Evolutionary conservation across 2,113 vertebrate genomes (phyloP), one percentile per base, ranked within the genome.

Genomic region (Pleuronectes platessa): DNA sequence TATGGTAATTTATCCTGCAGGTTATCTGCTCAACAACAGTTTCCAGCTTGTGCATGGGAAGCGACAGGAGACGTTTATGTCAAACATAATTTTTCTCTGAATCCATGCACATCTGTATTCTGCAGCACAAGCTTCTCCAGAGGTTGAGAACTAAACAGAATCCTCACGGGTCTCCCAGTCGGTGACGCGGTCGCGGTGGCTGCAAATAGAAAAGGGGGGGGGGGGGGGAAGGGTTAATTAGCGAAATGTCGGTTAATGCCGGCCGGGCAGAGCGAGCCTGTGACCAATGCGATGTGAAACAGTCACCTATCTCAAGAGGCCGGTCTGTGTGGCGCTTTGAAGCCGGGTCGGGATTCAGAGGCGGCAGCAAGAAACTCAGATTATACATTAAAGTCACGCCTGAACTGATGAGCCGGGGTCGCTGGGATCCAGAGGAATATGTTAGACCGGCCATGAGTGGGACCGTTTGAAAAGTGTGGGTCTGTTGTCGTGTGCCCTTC

Each of bases 211-310:
- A 78, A 69, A 55, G 2, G 61, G 71, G 76, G 82, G 2, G 61
- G 71, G 76, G 82, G 61, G 71, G 76, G 81, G 77, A 84, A 69
- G 69, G 79, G 77, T 83, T 89, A 81, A 87, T 89, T 87, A 82
- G 69, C 17, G n/a, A 63, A 61, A 79, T 74, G 77, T 88, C n/a
- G n/a, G n/a, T n/a, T n/a, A n/a, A n/a, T n/a, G n/a, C n/a, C n/a
- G n/a, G n/a, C n/a, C n/a, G n/a, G n/a, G 49, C 17, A 4, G 17
- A 11, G 54, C 54, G 21, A 23, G 54, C 26, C 5, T 1, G 12
- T 10, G 5, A 7, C 31, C 31, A 31, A 31, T 31, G 76, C 60
- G 15, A 79, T 77, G 83, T 61, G 84, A 77, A 86, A 76, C 76
- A 26, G 71, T 76, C 79, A 81, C 78, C 76, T 67, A 83, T 86